Evolutionary conservation across 2,888 invertebrate genomes (phyloP), one percentile per base, ranked within the genome.

Genomic region (Liposcelis brunnea): DNA sequence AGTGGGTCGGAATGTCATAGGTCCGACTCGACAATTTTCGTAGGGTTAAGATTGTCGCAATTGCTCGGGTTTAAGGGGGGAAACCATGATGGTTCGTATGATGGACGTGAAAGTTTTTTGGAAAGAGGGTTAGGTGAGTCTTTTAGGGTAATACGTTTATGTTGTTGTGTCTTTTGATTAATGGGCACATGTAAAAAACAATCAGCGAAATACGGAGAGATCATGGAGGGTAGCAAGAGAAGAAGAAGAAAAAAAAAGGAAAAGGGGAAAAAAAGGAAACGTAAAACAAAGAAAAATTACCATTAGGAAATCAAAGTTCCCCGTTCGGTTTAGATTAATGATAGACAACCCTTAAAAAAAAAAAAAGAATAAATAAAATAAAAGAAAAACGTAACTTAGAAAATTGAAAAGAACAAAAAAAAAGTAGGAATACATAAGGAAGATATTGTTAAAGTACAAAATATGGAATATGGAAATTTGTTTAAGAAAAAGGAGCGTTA

Each of bases 241-340:
- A 26, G 15, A 12, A 37, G 10, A 21, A 10, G 14, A 37, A 15
- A 43, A 45, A 35, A 44, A 14, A 12, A 14, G 37, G 15, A 15
- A 18, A 11, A 2, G 33, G 44, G 44, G 15, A 42, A 38, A 5
- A 6, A 18, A 36, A 43, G 19, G 19, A 37, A 33, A 44, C 14
- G 15, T 34, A 19, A 40, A 44, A 44, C 44, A n/a, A 42, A 38
- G 48, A 49, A 47, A 31, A 34, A 40, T 40, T 40, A 40, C 40
- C 15, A 40, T 40, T 14, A 19, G 19, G 40, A 40, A 40, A 40
- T 40, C 40, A 40, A 40, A 40, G 40, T 18, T 40, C 40, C 26
- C 40, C 21, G 40, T 14, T 18, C n/a, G 40, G 40, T n/a, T 40
- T 40, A 40, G 40, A 40, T 40, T 40, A 40, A 40, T 40, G 40